A percentile compares a stretch with the other conserved stretches of the same genome.
Conservation (phyloP, 2,888 invertebrate species). For the Ctenicera cuprea region DNA sequence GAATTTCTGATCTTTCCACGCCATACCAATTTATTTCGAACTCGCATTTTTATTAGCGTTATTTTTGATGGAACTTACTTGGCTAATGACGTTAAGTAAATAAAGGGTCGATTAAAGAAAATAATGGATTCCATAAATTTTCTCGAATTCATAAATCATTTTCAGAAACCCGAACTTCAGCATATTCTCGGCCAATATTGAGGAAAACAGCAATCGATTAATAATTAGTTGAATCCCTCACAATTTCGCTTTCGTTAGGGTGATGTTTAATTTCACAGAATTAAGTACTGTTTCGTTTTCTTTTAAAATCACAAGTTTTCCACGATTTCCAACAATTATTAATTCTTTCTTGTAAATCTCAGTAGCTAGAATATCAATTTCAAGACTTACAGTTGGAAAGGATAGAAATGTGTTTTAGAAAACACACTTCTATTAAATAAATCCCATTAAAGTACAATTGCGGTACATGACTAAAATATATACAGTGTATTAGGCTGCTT, state of each 20-base stretch:
- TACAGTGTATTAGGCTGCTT: too few species aligned
- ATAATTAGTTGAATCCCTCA: conserved; percentile 1
- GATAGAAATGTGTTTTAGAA: too few species aligned
- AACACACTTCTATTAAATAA: too few species aligned
- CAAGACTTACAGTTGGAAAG: too few species aligned
- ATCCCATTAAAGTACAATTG: too few species aligned
- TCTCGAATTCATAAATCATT: conserved; percentile 18
- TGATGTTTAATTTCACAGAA: background rate
- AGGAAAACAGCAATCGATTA: background rate
- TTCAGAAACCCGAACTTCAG: background rate
- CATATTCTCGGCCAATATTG: conserved; percentile 7
- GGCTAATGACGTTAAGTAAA: conserved; percentile 21
- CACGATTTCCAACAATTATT: too few species aligned
- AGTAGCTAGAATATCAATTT: too few species aligned
- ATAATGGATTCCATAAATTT: conserved; percentile 25
- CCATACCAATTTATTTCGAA: conserved; percentile 22
- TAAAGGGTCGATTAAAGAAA: conserved; percentile 18
- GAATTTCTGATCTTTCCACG: conserved; percentile 29
- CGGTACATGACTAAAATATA: too few species aligned
- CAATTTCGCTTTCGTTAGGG: background rate
- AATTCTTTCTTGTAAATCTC: too few species aligned
- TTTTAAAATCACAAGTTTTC: too few species aligned
- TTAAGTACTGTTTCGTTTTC: too few species aligned
- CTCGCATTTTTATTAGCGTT: conserved; percentile 5
- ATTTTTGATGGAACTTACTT: conserved; percentile 6